Evolutionary conservation across 2,113 vertebrate genomes (phyloP).

Genomic region (Lycocorax pyrrhopterus): DNA sequence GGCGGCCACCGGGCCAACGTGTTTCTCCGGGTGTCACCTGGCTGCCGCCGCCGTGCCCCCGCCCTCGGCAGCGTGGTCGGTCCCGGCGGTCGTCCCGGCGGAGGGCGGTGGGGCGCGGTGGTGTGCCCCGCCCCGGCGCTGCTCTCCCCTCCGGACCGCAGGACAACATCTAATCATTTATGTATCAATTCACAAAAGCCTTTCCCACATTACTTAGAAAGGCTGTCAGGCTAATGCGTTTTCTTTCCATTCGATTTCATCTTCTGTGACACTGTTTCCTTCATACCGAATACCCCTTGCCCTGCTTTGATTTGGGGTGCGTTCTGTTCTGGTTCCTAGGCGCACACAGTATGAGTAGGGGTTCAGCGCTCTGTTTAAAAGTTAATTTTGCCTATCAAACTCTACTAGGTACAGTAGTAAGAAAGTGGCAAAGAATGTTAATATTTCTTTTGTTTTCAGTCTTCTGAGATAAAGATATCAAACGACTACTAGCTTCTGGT

Average conservation of each 20-base stretch:
- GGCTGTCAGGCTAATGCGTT: not conserved
- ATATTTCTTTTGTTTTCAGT: slow-evolving; percentile 4
- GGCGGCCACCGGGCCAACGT: not conserved
- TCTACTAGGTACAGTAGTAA: slow-evolving; percentile 27
- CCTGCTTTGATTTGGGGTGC: not conserved
- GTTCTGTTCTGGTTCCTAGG: not conserved
- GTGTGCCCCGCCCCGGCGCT: not conserved
- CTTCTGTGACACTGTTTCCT: not conserved
- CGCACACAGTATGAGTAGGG: not conserved
- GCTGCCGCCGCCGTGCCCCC: not conserved
- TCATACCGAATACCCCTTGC: not conserved
- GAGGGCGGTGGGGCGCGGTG: not conserved
- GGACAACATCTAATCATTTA: not conserved
- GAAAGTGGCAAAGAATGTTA: not conserved
- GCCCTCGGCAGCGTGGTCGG: not conserved
- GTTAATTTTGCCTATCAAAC: slow-evolving; percentile 44
- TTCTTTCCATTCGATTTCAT: not conserved
- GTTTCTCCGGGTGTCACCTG: not conserved
- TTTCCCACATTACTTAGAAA: not conserved
- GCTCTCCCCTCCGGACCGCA: not conserved
- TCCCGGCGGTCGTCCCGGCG: not conserved
- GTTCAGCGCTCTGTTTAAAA: not conserved
- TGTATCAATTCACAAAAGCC: not conserved
- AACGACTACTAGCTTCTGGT: not conserved
- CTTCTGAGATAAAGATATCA: slow-evolving; percentile 51